Base-by-base conservation (phyloP, 2,888 invertebrate genomes). In the Euspilapteryx auroguttella region DNA sequence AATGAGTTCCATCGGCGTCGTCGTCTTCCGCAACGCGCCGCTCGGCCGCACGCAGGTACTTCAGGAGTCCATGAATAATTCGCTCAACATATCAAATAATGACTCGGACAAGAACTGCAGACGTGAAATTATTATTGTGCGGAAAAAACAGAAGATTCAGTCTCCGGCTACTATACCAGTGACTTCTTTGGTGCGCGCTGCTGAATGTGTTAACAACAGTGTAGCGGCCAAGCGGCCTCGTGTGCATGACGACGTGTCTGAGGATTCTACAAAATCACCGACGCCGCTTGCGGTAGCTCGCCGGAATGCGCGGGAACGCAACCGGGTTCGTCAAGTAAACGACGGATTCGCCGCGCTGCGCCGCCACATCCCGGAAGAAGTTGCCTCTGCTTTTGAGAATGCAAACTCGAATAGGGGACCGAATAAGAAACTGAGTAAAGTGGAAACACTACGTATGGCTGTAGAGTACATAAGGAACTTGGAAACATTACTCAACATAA, bases 311-410 rank as follows among this genome's bases (percentile, higher is more conserved):
- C 81, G 95, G 29, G 95, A 95, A 78, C 76, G 95, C 12, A 94
- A 94, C 63, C 81, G 95, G 34, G 94, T 94, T 7, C 90, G 93
- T 42, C 92, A 93, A 79, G 92, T 93, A 14, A 93, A 93, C 64
- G 89, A 91, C 47, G 94, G 93, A 11, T 94, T 93, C 55, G 89
- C 91, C 0, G 87, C 87, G n/a, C 65, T 94, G 2, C 79, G 93
- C 12, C 87, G 89, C 42, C 91, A 90, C 51, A 92, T 94, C 37
- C 94, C 93, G 1, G 87, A 85, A 30, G 87, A 88, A 50, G 87
- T 89, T 1, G 88, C 89, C 0, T 77, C 83, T 28, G 81, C 80
- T 1, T 86, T 83, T 35, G 85, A 82, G 54, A 79, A 66, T 20
- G 80, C 82, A 4, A 85, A 83, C 32, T 81, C 79, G 23, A 83